Evolutionary conservation across 2,113 vertebrate species (phyloP), one percentile per base, ranked within the genome.

Genomic region (Fukomys damarensis): DNA sequence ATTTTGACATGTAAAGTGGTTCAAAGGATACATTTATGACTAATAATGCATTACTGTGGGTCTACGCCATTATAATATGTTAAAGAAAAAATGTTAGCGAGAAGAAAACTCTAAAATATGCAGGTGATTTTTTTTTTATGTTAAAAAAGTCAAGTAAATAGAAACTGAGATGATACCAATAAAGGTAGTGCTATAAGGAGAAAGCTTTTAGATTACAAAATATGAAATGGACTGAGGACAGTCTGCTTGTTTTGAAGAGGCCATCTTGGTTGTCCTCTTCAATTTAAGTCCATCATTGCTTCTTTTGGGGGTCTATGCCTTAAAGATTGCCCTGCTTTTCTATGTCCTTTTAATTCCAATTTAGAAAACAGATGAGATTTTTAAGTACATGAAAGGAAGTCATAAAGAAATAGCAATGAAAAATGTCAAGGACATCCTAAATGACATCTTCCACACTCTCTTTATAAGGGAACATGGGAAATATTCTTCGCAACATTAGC

Each of bases 341-440:
- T 88, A 32, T 4, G 19, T 12, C 43, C 19, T 72, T 93, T 82
- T n/a, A 12, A 86, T 79, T 82, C 59, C 54, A 74, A 32, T 91
- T 82, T 96, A n/a, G 59, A 95, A 96, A 92, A 95, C 72, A 93
- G 79, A n/a, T 49, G 89, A 86, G 65, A 59, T 61, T 86, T 86
- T 76, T 93, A 95, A 79, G 49, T 70, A 32, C 41, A 19, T 12
- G 26, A 43, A 86, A 30, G 20, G 46, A 46, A 82, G 54, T 85
- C 56, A 58, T 49, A 52, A 81, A 35, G 56, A 80, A 86, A 80
- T 11, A 91, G 32, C 82, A 63, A 88, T 6, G 0, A 63, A 82
- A 96, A 96, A 79, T 88, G 93, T 81, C 81, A 90, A 97, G 76
- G 91, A 93, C 43, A 74, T 41, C 28, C 89, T 89, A 88, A 93